Base-by-base conservation (phyloP, 2,797 vertebrate genomes). In the Clarias platycephalus region DNA sequence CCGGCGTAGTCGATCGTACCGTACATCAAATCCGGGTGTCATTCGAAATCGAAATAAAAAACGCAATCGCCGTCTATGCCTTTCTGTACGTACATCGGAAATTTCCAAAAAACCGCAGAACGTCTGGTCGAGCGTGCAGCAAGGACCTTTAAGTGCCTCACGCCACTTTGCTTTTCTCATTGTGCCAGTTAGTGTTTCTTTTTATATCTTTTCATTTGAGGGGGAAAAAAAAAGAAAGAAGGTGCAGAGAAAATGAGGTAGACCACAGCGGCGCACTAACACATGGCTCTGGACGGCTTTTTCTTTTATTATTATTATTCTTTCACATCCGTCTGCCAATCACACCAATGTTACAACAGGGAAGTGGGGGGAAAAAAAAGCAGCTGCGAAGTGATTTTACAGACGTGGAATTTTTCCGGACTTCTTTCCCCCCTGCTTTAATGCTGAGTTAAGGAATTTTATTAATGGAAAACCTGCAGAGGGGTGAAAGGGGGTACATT, bases 391-490 rank as follows among this genome's bases (percentile, higher is more conserved):
- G 63, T 60, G 79, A 40, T 88, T 88, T 88, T 72, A 82, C 88
- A 89, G 88, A 87, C 79, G 60, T 78, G 72, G 71, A 84, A 85
- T 80, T 28, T 83, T 83, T 78, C 83, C 76, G 24, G 81, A 85
- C 84, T 78, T 68, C 22, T 86, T 84, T 81, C 84, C 74, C 57
- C 63, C 70, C 40, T 6, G n/a, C 85, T 80, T 49, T 84, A 66
- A 80, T 82, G 83, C 71, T 66, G 71, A 85, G 83, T 77, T 77
- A 28, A 84, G 75, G 63, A 86, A 86, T 87, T 89, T 88, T 89
- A 88, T 87, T 88, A 89, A 87, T 88, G 88, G 87, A 89, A 89
- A 84, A 84, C 79, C 64, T 86, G 31, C 57, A 67, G 68, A 57
- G 49, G 71, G 49, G 63, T 49, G 31, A 77, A 80, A 49, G n/a